phyloP scores from a whole-genome alignment of 2,888 invertebrate genomes.

The Phyllotreta striolata region DNA sequence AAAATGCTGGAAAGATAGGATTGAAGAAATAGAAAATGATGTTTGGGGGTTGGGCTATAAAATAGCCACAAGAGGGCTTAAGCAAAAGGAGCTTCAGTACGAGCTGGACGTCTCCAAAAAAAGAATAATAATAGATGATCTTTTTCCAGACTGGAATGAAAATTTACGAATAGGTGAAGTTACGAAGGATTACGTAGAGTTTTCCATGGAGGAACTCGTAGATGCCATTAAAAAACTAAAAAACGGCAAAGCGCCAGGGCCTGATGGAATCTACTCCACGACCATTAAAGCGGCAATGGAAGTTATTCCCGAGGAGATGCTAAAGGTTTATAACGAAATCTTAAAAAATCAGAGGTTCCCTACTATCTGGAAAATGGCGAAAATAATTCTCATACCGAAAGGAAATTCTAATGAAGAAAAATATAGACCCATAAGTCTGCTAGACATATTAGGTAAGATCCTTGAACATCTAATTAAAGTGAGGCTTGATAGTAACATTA shows the following conservation, averaged over 20 bases:
- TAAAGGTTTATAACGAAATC: conserved; percentile 4
- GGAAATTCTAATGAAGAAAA: not conserved
- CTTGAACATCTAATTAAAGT: no score
- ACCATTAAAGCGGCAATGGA: conserved; percentile 5
- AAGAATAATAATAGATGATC: no score
- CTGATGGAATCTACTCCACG: conserved; percentile 5
- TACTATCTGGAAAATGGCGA: conserved; percentile 12
- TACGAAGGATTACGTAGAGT: no score
- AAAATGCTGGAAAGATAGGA: no score
- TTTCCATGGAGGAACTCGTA: conserved; percentile 1
- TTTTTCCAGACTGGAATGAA: no score
- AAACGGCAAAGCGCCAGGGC: conserved; percentile 12
- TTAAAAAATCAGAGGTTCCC: conserved; percentile 5
- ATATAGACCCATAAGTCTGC: conserved; percentile 27
- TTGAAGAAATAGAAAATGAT: conserved; percentile 9
- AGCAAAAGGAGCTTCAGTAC: conserved; percentile 10
- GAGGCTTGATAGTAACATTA: no score
- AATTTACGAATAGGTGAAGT: no score
- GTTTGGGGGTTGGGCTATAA: conserved; percentile 1
- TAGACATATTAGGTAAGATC: no score
- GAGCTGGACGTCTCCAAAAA: not conserved
- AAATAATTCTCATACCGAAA: conserved; percentile 7
- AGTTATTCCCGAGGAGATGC: not conserved
- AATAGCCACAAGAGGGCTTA: not conserved
- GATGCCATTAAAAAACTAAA: conserved; percentile 6